Evolutionary conservation across 2,888 invertebrate species (phyloP).

Genomic region (Brachyopa scutellaris): DNA sequence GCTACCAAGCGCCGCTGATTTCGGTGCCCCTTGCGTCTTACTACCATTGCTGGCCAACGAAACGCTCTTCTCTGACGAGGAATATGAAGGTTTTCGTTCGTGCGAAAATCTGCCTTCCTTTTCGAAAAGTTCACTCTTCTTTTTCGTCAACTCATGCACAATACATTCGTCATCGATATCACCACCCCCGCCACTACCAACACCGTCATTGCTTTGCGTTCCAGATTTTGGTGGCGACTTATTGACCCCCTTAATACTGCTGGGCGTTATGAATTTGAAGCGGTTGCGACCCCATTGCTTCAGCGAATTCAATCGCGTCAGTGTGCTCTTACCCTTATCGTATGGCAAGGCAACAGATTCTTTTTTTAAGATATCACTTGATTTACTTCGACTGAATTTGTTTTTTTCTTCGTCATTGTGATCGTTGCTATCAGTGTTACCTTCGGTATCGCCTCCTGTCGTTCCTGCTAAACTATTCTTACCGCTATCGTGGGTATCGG

Average conservation of each 20-base stretch:
- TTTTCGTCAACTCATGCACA: constrained; percentile 85
- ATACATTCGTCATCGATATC: constrained; percentile 84
- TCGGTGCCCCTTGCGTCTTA: constrained; percentile 81
- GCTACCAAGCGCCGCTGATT: constrained; percentile 76
- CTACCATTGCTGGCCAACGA: constrained; percentile 82
- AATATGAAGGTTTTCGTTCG: constrained; percentile 90
- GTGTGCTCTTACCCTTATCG: constrained; percentile 82
- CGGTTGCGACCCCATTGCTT: constrained; percentile 93
- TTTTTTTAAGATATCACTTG: constrained; percentile 89
- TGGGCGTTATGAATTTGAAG: constrained; percentile 85
- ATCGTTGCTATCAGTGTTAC: constrained; percentile 9
- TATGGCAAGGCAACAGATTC: constrained; percentile 81
- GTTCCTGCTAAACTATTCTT: constrained; percentile 74
- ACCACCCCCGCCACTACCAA: constrained; percentile 76
- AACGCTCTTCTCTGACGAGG: constrained; percentile 88
- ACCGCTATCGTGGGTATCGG: constrained; percentile 67
- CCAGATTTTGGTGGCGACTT: constrained; percentile 52
- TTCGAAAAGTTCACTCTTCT: constrained; percentile 83
- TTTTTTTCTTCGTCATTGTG: constrained; percentile 71
- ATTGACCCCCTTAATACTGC: constrained; percentile 32
- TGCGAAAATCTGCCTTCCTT: constrained; percentile 87
- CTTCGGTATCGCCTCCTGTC: constrained; percentile 59
- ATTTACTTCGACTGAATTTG: constrained; percentile 86
- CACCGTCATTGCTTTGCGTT: constrained; percentile 4
- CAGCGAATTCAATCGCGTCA: constrained; percentile 87